Evolutionary conservation across 2,888 invertebrate genomes (phyloP).

Genomic region (Tiliacea citrago): DNA sequence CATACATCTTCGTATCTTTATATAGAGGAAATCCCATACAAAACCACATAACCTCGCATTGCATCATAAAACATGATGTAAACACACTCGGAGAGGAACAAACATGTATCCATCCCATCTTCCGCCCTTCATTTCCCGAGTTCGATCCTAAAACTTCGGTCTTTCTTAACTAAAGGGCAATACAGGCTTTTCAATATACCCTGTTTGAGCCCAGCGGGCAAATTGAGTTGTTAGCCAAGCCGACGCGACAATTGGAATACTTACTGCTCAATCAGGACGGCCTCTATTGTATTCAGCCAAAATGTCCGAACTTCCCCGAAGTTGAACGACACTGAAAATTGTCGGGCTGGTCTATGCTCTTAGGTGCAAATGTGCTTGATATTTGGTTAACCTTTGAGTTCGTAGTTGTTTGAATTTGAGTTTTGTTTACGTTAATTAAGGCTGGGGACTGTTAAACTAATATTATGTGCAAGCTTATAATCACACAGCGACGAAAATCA

Average conservation of each 20-base stretch:
- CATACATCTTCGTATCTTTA: background rate
- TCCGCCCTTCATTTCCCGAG: conserved; percentile 61
- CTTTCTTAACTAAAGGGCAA: conserved; percentile 55
- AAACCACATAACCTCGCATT: conserved; percentile 2
- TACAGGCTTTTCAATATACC: conserved; percentile 69
- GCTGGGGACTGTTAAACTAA: conserved; percentile 22
- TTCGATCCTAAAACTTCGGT: conserved; percentile 49
- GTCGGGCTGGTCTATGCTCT: background rate
- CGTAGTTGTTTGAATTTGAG: conserved; percentile 1
- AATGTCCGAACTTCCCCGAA: conserved; percentile 31
- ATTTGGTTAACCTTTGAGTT: conserved; percentile 17
- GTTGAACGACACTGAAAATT: conserved; percentile 28
- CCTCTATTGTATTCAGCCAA: conserved; percentile 55
- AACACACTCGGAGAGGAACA: conserved; percentile 37
- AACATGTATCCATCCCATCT: conserved; percentile 19
- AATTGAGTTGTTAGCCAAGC: conserved; percentile 69
- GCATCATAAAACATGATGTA: conserved; percentile 34
- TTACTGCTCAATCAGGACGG: conserved; percentile 66
- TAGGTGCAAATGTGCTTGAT: conserved; percentile 13
- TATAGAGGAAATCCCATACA: no score
- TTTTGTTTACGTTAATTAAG: conserved; percentile 16
- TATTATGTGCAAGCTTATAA: background rate
- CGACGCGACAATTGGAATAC: conserved; percentile 66
- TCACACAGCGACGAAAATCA: conserved; percentile 7
- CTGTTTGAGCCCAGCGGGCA: conserved; percentile 61